Conservation (phyloP, 2,888 invertebrate genomes). For the Conops quadrifasciatus region DNA sequence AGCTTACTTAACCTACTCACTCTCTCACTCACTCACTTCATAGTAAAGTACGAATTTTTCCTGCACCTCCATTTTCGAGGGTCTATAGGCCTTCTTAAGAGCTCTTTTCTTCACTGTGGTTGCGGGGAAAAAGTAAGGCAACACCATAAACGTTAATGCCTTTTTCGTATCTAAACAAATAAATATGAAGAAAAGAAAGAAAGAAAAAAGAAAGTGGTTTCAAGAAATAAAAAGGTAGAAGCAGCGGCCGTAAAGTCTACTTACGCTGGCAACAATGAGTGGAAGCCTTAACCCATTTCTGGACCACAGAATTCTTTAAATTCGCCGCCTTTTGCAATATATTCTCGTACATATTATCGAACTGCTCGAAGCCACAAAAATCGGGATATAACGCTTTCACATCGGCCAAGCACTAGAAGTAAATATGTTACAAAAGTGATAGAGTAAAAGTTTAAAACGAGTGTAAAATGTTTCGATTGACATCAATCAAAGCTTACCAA, state of each 20-base stretch:
- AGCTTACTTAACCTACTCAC: not conserved
- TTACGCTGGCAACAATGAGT: not conserved
- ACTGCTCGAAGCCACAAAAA: not conserved
- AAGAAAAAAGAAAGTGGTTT: not conserved
- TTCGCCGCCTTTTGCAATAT: not conserved
- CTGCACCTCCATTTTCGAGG: conserved; percentile 29
- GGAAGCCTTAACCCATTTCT: not conserved
- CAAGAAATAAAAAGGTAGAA: not conserved
- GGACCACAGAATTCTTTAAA: not conserved
- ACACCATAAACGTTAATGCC: conserved; percentile 20
- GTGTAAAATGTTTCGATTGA: too few relatives aligned
- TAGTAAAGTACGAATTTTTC: conserved; percentile 31
- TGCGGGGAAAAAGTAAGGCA: conserved; percentile 34
- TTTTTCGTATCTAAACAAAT: conserved; percentile 13
- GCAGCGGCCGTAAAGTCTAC: not conserved
- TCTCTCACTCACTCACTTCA: conserved; percentile 23
- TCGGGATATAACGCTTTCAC: not conserved
- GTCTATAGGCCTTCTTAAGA: conserved; percentile 13
- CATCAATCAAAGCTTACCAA: conserved; percentile 19
- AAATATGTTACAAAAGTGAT: too few relatives aligned
- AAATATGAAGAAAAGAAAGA: not conserved
- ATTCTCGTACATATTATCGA: conserved; percentile 7
- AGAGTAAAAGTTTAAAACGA: too few relatives aligned
- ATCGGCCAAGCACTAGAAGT: conserved; percentile 6
- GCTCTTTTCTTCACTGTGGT: not conserved